phyloP scores from a whole-genome alignment of 2,888 invertebrate species.

The Campaea margaritaria region DNA sequence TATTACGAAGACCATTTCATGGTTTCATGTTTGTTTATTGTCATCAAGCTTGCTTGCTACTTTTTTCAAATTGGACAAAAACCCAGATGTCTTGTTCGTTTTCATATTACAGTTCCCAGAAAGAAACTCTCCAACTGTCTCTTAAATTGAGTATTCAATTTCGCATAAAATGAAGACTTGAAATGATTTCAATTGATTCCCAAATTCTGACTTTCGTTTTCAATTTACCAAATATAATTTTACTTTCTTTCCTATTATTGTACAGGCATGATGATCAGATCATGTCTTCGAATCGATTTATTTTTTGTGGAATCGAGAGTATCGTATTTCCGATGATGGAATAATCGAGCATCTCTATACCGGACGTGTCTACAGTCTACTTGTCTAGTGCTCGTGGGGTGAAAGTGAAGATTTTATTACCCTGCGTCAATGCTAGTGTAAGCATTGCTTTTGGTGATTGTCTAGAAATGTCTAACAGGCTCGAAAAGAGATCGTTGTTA shows the following conservation, averaged over 20 bases:
- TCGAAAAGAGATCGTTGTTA: too few species aligned
- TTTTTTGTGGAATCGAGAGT: constrained; percentile 40
- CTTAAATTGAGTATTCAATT: constrained; percentile 5
- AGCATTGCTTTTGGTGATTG: background rate
- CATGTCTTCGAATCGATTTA: constrained; percentile 37
- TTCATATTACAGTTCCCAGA: too few species aligned
- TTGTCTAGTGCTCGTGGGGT: background rate
- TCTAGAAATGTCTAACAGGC: too few species aligned
- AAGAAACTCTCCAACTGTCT: background rate
- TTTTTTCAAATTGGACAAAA: too few species aligned
- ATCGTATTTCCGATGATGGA: constrained; percentile 8
- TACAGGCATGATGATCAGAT: constrained; percentile 18
- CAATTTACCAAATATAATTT: constrained; percentile 35
- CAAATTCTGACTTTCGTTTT: constrained; percentile 30
- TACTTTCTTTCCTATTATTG: constrained; percentile 39
- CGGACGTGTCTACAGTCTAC: constrained; percentile 4
- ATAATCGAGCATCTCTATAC: constrained; percentile 14
- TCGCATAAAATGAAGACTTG: constrained; percentile 3
- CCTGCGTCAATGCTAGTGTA: background rate
- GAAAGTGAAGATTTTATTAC: constrained; percentile 23
- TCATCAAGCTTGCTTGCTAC: too few species aligned
- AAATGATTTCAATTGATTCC: constrained; percentile 15
- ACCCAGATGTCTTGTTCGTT: too few species aligned
- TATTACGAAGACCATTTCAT: too few species aligned
- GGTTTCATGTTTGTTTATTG: too few species aligned